Base-by-base conservation (phyloP, 2,888 invertebrate species). In the Coleophora deauratella region DNA sequence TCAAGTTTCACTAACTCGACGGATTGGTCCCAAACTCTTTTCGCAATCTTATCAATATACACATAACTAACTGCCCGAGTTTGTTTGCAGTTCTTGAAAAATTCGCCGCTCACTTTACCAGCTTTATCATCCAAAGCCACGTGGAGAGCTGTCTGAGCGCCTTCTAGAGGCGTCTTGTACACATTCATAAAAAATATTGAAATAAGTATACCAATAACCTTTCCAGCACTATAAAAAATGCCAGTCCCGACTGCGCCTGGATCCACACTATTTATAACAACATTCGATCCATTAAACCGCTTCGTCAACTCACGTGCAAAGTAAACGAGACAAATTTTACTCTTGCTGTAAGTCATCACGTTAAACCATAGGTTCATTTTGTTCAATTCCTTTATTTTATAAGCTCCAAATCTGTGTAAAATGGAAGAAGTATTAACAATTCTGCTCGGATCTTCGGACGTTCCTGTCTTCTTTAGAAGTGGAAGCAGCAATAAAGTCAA, bases 401-500 rank as follows among this genome's bases (percentile, higher is more conserved):
- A 71, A 0, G 84, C 84, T 0, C 90, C 87, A 7, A 92, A 55
- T 9, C 88, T 81, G 62, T 93, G 92, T 9, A 92, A 66, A 52
- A 89, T 88, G 0, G 92, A 93, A 0, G 92, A 91, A 1, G 92
- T 91, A 2, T 91, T 87, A 0, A 93, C 87, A 0, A 93, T 88
- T 32, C 93, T 87, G 32, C 91, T 87, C 1, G 91, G 89, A 0
- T 85, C 80, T 4, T 90, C 89, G n/a, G 34, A 38, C 11, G 10
- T 33, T 9, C 49, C 49, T 9, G 49, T 33, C 56, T 85, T 87
- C 66, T 90, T 91, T 48, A 93, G 56, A 33, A 92, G 67, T 73
- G 92, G 92, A 48, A 93, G 89, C n/a, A 96, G 81, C 14, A 96
- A 87, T 68, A 94, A 93, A 0, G 95, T 96, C 33, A 96, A 79